Evolutionary conservation across 2,113 vertebrate genomes (phyloP).

Genomic region (Toxotes jaculatrix): DNA sequence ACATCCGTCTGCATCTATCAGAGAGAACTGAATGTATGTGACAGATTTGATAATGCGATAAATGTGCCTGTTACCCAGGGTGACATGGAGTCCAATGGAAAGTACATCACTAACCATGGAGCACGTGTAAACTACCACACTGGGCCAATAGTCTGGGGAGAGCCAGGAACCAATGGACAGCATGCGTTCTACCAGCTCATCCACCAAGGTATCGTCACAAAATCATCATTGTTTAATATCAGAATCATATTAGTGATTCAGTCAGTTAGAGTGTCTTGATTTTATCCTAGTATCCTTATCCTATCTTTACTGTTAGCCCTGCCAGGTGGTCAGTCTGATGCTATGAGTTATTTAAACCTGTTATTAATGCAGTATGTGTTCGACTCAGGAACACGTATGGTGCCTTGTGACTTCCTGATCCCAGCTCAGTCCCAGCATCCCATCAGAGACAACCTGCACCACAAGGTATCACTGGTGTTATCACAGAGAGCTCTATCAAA

Average conservation of each 20-base stretch:
- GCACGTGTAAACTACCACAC: slow-evolving; percentile 92
- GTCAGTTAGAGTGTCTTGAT: neutral
- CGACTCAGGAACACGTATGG: slow-evolving; percentile 92
- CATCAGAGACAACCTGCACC: slow-evolving; percentile 92
- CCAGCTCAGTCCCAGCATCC: slow-evolving; percentile 95
- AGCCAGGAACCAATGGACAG: slow-evolving; percentile 98
- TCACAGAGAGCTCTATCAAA: neutral
- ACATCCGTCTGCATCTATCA: neutral
- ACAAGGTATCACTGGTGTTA: slow-evolving; percentile 86
- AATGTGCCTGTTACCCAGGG: slow-evolving; percentile 82
- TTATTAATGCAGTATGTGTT: slow-evolving; percentile 7
- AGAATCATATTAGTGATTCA: neutral
- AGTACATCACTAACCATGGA: slow-evolving; percentile 94
- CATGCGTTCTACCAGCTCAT: slow-evolving; percentile 99
- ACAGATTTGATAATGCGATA: neutral
- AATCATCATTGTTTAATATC: neutral
- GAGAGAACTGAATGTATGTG: neutral
- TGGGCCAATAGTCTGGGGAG: slow-evolving; percentile 97
- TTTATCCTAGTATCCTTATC: neutral
- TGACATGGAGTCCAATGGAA: slow-evolving; percentile 99
- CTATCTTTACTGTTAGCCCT: neutral
- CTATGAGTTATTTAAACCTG: neutral
- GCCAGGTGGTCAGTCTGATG: neutral
- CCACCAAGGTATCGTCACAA: slow-evolving; percentile 90
- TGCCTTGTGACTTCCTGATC: slow-evolving; percentile 96